Base-by-base conservation (phyloP, 2,888 invertebrate genomes). In the Magallana nippona region DNA sequence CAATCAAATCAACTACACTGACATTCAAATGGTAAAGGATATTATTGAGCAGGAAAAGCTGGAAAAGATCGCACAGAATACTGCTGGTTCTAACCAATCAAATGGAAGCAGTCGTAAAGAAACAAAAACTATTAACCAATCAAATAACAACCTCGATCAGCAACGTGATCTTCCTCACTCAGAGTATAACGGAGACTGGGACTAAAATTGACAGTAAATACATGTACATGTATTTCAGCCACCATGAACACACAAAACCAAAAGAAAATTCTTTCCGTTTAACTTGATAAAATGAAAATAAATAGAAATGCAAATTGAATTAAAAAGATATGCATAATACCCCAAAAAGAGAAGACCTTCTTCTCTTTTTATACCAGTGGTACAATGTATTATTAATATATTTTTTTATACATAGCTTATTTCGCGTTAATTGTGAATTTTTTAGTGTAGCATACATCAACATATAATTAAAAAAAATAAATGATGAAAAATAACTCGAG, bases 21-120 rank as follows among this genome's bases (percentile, higher is more conserved):
- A 71, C 15, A 71, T 71, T 71, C 71, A 71, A 32, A 71, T 71
- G 71, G 71, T 71, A 1, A 71, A 71, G 19, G 27, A 71, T 71
- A 22, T 71, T 15, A 27, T 71, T 71, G 71, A 27, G 32, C 71
- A 32, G 27, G 71, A 71, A 17, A 71, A 27, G 8, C 1, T 15
- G 11, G 71, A 71, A 22, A 71, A 27, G 3, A 15, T 13, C 5
- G 32, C 2, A 27, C 32, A 27, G 27, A 27, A 15, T 32, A 71
- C 1, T 11, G 1, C 11, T 71, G 27, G 15, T 13, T 17, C 1
- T 3, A 32, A 1, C 13, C 32, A 27, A 27, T 27, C 27, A 71
- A 71, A 71, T 13, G 22, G 11, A 19, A 13, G 2, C 71, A 13
- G 27, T 71, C 27, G 5, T 27, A 3, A 10, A 63, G 19, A 13